phyloP scores from a whole-genome alignment of 2,888 invertebrate species.

The Belgica antarctica region DNA sequence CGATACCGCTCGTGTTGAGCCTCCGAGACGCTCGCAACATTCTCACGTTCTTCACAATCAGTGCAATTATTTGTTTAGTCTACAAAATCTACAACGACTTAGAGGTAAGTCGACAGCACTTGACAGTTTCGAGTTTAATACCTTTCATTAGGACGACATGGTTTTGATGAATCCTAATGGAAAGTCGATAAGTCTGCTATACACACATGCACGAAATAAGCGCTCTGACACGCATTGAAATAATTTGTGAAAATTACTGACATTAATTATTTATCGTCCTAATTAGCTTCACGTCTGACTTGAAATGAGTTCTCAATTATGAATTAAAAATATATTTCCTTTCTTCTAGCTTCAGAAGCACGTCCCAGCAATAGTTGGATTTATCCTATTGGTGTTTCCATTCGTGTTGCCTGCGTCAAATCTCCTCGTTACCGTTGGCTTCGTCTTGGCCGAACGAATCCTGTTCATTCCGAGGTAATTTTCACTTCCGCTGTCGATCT shows the following conservation, averaged over 20 bases:
- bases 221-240: background rate
- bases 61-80: slow-evolving; percentile 61
- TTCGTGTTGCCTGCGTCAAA: slow-evolving; percentile 85
- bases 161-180: background rate
- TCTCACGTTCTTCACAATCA: slow-evolving; percentile 67
- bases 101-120: slow-evolving; percentile 60
- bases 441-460: slow-evolving; percentile 83
- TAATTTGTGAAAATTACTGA: slow-evolving; percentile 30
- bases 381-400: slow-evolving; percentile 73
- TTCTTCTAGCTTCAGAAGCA: too few relatives aligned
- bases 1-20: slow-evolving; percentile 73
- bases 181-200: background rate
- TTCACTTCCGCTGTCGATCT: slow-evolving; percentile 1
- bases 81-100: slow-evolving; percentile 65
- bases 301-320: too few relatives aligned
- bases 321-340: too few relatives aligned
- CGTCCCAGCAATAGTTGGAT: slow-evolving; percentile 65
- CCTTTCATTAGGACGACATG: background rate
- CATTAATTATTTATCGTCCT: slow-evolving; percentile 46
- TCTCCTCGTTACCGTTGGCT: slow-evolving; percentile 74
- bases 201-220: background rate
- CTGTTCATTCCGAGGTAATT: slow-evolving; percentile 80
- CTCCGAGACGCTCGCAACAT: slow-evolving; percentile 71
- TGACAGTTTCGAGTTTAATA: background rate
- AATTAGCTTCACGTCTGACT: too few relatives aligned